Percentiles rank a stretch among this genome's conserved stretches.
Evolutionary conservation across 2,888 invertebrate species (phyloP).

Genomic region (Tolmerus cingulatus): DNA sequence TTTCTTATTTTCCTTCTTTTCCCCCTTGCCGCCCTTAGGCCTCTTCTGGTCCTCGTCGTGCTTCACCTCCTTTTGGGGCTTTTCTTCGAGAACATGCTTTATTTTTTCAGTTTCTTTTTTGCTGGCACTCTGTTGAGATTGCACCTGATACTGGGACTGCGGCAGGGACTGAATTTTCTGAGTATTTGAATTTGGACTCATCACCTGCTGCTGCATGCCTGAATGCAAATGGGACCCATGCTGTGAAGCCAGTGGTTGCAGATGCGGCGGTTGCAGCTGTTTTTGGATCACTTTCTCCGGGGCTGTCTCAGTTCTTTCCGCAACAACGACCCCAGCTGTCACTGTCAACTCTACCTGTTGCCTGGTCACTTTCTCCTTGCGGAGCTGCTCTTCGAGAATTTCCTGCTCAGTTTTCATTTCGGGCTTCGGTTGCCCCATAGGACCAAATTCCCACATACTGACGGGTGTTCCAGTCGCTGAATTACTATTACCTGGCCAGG

Average conservation of each 20-base stretch:
- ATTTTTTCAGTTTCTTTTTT: conserved; percentile 5
- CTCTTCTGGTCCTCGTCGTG: conserved; percentile 42
- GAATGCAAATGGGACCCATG: not conserved
- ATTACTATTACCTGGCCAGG: not conserved
- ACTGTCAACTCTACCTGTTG: not conserved
- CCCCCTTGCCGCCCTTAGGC: conserved; percentile 45
- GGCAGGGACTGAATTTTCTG: conserved; percentile 33
- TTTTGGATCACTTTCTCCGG: conserved; percentile 50
- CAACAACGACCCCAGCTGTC: not conserved
- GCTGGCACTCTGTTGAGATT: conserved; percentile 28
- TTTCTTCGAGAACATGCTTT: not conserved
- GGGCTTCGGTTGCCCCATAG: conserved; percentile 21
- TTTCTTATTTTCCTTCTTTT: conserved; percentile 39
- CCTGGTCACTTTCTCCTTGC: not conserved
- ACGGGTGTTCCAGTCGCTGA: not conserved
- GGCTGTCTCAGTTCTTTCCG: conserved; percentile 32
- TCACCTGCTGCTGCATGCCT: not conserved
- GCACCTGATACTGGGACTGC: conserved; percentile 42
- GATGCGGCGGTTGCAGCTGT: conserved; percentile 50
- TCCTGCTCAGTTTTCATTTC: conserved; percentile 50
- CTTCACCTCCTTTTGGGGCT: not conserved
- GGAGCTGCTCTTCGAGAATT: conserved; percentile 47
- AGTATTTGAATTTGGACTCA: not conserved
- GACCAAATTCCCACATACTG: conserved; percentile 42
- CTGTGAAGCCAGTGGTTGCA: conserved; percentile 35